These are phyloP conservation scores for Sylvietta virens DNA, from an alignment of 2,113 vertebrate species.

Conservation along the genomic window DNA sequence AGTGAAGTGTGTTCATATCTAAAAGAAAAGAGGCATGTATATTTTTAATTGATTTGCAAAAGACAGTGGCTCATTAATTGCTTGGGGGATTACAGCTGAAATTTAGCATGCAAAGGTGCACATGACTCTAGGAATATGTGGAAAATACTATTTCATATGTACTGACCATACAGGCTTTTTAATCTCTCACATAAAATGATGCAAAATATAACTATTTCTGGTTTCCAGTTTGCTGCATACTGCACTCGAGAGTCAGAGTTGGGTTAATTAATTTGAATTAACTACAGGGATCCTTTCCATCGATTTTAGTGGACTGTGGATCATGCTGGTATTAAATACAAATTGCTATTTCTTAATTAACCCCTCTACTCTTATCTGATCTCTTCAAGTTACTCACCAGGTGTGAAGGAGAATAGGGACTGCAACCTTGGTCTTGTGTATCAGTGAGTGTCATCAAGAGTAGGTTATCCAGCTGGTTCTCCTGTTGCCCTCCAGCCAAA, in stretches of 20 bases:
- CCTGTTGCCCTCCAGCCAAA: not conserved
- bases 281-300: conserved; percentile 1
- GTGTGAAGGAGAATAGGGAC: not conserved
- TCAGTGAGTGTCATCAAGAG: not conserved
- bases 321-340: not conserved
- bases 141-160: not conserved
- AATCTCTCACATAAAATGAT: not conserved
- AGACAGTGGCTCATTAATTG: not conserved
- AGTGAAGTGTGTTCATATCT: not conserved
- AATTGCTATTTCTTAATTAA: conserved; percentile 41
- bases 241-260: not conserved
- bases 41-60: not conserved
- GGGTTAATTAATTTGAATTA: conserved; percentile 44
- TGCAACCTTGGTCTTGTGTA: not conserved
- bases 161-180: not conserved
- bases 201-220: not conserved
- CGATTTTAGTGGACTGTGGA: not conserved
- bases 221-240: not conserved
- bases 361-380: not conserved
- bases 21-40: not conserved
- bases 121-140: not conserved
- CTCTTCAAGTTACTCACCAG: conserved; percentile 1
- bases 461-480: not conserved
- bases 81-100: not conserved
- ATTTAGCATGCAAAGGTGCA: not conserved